phyloP scores from a whole-genome alignment of 2,797 vertebrate genomes.

The Diplodus puntazzo region DNA sequence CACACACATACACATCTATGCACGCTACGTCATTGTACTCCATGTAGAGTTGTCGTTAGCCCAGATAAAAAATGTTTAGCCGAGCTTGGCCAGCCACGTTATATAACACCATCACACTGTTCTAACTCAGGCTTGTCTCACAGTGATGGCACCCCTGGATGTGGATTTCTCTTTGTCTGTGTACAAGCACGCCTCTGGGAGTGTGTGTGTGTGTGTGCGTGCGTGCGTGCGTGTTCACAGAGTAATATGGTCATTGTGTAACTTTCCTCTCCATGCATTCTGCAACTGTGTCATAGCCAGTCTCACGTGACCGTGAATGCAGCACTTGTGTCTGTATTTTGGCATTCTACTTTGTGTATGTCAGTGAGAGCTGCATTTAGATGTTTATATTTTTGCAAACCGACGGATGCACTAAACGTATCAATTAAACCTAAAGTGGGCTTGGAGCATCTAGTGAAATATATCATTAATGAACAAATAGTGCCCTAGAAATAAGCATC shows the following conservation, averaged over 20 bases:
- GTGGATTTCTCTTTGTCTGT: conserved; percentile 45
- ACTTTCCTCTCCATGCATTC: conserved; percentile 24
- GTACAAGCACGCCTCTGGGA: conserved; percentile 10
- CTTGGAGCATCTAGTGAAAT: background rate
- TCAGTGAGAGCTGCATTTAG: background rate
- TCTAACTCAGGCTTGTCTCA: conserved; percentile 44
- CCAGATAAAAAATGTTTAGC: conserved; percentile 64
- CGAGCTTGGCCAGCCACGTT: conserved; percentile 48
- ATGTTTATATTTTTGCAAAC: background rate
- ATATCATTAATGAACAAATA: conserved; percentile 19
- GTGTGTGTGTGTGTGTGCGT: conserved; percentile 3
- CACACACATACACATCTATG: conserved; percentile 17
- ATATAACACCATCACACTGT: conserved; percentile 61
- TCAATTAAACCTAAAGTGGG: no score
- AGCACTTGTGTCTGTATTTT: conserved; percentile 13
- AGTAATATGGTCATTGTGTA: conserved; percentile 30
- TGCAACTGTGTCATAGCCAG: conserved; percentile 12
- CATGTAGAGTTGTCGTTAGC: conserved; percentile 51
- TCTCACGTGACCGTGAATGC: background rate
- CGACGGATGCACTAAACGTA: background rate
- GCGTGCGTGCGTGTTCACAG: background rate
- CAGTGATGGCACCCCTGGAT: conserved; percentile 52
- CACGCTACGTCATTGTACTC: background rate
- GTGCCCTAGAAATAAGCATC: conserved; percentile 4
- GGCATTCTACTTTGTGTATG: background rate